Evolutionary conservation across 2,888 invertebrate genomes (phyloP), one percentile per base, ranked within the genome.

Genomic region (Orthonevra nobilis): DNA sequence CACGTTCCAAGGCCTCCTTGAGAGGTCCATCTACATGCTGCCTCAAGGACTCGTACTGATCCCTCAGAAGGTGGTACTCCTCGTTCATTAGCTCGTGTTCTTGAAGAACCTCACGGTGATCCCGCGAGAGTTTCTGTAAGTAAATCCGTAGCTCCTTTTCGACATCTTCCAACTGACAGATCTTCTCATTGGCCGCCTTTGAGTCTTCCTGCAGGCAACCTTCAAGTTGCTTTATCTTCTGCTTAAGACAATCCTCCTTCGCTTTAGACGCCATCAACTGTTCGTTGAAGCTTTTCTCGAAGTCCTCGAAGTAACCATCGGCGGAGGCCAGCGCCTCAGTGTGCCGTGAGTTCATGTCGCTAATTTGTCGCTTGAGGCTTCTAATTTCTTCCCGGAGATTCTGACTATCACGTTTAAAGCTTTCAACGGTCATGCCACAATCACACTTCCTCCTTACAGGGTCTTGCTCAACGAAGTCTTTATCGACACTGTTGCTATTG

Each of bases 311-410:
- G 88, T 93, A 91, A 70, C 93, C 92, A 79, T 94, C 94, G 0
- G 93, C 93, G 69, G 93, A 92, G 64, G 93, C 92, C 84, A 94
- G 86, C 83, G 93, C 93, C 84, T 93, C 92, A 83, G 93, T 90
- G 83, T 94, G 94, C 0, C 93, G 92, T 1, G 92, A 89, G 85
- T 92, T 92, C 72, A 94, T 88, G 28, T 91, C 91, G 44, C 92
- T 90, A 75, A 87, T 90, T 86, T 84, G 87, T 79, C 82, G 85
- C 32, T 86, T 87, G 44, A 89, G 82, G 32, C 79, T 84, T 66
- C 85, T 85, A 1, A 87, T 81, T 81, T 87, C 87, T 5, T 87
- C 87, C 42, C 85, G 86, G 5, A 87, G 83, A 19, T 83, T 85
- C 3, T 60, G 60, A 3, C 84, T 32, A 66, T 84, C 84, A 0